Evolutionary conservation across 2,113 vertebrate genomes (phyloP).

Genomic region (Bubalus kerabau): DNA sequence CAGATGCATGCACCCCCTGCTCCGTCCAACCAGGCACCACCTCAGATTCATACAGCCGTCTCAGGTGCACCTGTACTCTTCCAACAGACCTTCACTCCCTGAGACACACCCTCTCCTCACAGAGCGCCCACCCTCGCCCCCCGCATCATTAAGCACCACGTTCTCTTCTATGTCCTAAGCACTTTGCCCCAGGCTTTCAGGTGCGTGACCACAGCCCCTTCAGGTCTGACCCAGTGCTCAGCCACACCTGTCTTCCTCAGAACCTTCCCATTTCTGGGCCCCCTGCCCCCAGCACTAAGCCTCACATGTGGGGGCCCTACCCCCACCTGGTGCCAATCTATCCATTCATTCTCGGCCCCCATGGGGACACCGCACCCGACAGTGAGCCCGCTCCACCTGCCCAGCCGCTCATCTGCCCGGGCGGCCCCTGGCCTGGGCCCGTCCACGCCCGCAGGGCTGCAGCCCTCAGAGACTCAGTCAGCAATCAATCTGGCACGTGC

Average conservation of each 20-base stretch:
- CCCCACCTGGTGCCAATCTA: not conserved
- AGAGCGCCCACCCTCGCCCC: not conserved
- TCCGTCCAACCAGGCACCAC: not conserved
- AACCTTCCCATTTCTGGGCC: not conserved
- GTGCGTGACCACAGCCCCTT: not conserved
- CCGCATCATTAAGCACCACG: fast-evolving
- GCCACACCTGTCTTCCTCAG: not conserved
- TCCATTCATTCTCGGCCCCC: not conserved
- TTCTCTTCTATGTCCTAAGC: not conserved
- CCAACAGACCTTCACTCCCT: not conserved
- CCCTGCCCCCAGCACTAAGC: not conserved
- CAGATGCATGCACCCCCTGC: not conserved
- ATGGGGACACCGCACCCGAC: not conserved
- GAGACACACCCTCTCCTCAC: not conserved
- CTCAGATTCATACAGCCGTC: not conserved
- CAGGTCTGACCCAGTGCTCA: fast-evolving
- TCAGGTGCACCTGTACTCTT: not conserved
- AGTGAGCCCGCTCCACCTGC: not conserved
- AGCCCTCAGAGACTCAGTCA: not conserved
- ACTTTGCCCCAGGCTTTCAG: not conserved
- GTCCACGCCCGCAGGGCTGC: not conserved
- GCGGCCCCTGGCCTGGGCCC: not conserved
- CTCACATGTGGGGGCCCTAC: not conserved
- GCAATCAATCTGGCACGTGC: not conserved
- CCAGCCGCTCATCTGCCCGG: not conserved